Evolutionary conservation across 2,888 invertebrate species (phyloP), one percentile per base, ranked within the genome.

Genomic region (Xestia ashworthii): DNA sequence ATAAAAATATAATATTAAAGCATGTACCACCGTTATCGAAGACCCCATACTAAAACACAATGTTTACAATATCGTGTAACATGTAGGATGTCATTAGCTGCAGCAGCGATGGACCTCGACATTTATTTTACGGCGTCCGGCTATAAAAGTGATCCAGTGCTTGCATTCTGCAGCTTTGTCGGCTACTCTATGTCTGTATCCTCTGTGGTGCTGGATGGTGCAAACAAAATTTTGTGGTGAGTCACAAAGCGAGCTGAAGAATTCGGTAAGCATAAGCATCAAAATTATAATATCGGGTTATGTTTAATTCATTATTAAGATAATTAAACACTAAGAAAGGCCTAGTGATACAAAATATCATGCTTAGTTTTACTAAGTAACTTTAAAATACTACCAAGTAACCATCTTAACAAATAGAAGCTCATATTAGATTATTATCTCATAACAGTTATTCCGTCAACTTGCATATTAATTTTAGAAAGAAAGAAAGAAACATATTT

Each of bases 61-160:
- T 94, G 92, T 94, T 93, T 92, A 92, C 92, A 89, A 90, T 92
- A 90, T 91, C 85, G 84, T 69, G 80, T 86, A 89, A 82, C 83
- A 82, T 89, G 91, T 93, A 92, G 95, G 94, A 94, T 93, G 91
- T 96, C 95, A 96, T 96, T 96, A 96, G 95, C 92, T 91, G 92
- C 93, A 93, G 94, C 91, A 89, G 94, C 95, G 94, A 95, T 95
- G 95, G 95, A 94, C 95, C 95, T 92, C 96, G 96, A 96, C 96
- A 96, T 96, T 96, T 96, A 96, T 96, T 96, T 96, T 95, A 96
- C 96, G 95, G 96, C 96, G 93, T 96, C 96, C 96, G 96, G 96
- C 95, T 93, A 96, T 96, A 96, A 96, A 96, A 96, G 96, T 96
- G 96, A 96, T 96, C 96, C 96, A 96, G 94, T 93, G 95, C 95